Base-by-base conservation (phyloP, 2,888 invertebrate genomes). In the Lathronympha strigana region DNA sequence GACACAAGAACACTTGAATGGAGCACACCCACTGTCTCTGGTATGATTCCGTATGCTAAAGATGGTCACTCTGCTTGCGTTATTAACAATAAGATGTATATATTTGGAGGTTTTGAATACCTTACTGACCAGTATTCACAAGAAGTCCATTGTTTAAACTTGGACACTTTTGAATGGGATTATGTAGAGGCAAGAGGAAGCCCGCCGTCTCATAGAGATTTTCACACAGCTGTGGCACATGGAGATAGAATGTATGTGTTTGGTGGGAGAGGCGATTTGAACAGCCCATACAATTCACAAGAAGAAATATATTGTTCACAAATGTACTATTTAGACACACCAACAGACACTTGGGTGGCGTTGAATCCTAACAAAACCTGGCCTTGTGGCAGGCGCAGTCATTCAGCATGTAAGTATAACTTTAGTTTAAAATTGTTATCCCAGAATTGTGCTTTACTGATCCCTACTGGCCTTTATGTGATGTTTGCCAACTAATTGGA, bases 1-100 rank as follows among this genome's bases (percentile, higher is more conserved):
- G 95, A 98, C 84, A 95, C 96, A 9, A 93, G 93, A 73, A 94
- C 92, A 62, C 87, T 94, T 36, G 92, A 93, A 75, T 97, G 96
- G 96, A 93, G 92, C 17, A 93, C 93, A 1, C 95, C 95, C 9
- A 70, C 82, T 47, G 95, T 95, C 0, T 88, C 90, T 1, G 98
- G 98, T 0, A 88, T 88, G 53, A 88, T 95, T 28, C 98, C 98
- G 0, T 94, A 95, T 64, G 96, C 97, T 0, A 93, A 98, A 74
- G 98, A 98, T 87, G 98, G 98, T 0, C 98, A 98, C 83, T 95
- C 97, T 0, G 97, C 98, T 1, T 97, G 97, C 80, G 90, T 97
- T 0, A 95, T 96, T 72, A 93, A 93, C 62, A 93, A 95, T 75
- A 94, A 93, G 76, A 98, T 98, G 97, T 97, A 95, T 78, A 94